Evolutionary conservation across 2,113 vertebrate genomes (phyloP).

Genomic region (Tenebrosternarchus preto): DNA sequence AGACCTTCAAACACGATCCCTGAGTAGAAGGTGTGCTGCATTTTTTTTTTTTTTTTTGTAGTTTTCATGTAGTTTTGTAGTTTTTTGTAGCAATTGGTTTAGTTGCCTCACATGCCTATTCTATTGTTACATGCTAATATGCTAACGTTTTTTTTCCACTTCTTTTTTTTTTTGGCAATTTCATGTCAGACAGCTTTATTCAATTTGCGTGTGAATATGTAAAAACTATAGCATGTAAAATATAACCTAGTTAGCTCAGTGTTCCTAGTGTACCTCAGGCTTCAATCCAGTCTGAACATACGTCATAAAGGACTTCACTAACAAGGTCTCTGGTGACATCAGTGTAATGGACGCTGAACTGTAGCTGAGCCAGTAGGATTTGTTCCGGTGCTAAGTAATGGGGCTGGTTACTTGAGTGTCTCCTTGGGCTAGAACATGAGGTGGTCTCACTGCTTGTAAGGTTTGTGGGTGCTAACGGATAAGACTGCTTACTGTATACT

Average conservation of each 20-base stretch:
- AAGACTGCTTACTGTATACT: constrained; percentile 38
- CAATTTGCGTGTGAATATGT: neutral
- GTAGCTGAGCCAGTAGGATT: constrained; percentile 8
- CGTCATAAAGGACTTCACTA: neutral
- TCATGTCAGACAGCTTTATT: neutral
- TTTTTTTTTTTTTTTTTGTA: too few species aligned
- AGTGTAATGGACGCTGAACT: neutral
- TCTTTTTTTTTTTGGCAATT: neutral
- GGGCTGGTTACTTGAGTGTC: constrained; percentile 4
- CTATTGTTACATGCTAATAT: too few species aligned
- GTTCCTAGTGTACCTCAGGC: neutral
- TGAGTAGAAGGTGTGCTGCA: neutral
- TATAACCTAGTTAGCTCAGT: neutral
- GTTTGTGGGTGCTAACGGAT: constrained; percentile 15
- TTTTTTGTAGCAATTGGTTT: neutral
- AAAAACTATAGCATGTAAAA: too few species aligned
- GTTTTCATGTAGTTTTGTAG: too few species aligned
- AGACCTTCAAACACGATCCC: neutral
- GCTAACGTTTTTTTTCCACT: too few species aligned
- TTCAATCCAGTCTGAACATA: neutral
- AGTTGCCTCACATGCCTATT: neutral
- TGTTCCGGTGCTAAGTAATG: constrained; percentile 15
- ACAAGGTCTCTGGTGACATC: constrained; percentile 12
- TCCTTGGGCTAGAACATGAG: constrained; percentile 22
- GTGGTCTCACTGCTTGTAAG: constrained; percentile 31